phyloP scores from a whole-genome alignment of 1,140 invertebrate species.

The Anoplolepis gracilipes region DNA sequence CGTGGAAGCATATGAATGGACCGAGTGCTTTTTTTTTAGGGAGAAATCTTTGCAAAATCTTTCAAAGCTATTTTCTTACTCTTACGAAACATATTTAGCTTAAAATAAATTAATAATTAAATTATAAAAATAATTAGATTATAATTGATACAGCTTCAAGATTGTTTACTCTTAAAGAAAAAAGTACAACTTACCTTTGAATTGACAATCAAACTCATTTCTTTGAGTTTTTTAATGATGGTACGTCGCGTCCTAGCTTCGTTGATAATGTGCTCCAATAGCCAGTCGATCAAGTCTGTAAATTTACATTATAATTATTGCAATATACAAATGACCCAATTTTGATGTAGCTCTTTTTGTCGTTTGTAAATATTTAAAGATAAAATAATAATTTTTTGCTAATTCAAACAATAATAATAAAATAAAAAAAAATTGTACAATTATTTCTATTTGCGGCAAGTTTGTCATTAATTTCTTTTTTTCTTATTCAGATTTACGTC shows the following conservation, averaged over 20 bases:
- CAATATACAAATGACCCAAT: background rate
- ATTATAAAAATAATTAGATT: constrained; percentile 10
- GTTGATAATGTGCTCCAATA: constrained; percentile 93
- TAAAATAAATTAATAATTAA: constrained; percentile 8
- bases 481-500: too few relatives aligned
- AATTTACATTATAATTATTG: constrained; percentile 30
- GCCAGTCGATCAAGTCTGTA: constrained; percentile 93
- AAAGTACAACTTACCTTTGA: constrained; percentile 86
- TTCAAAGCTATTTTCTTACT: background rate
- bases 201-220: constrained; percentile 90
- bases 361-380: background rate
- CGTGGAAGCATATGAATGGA: constrained; percentile 8
- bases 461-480: too few relatives aligned
- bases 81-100: background rate
- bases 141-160: too few relatives aligned
- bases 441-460: too few relatives aligned
- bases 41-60: constrained; percentile 39
- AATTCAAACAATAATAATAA: background rate
- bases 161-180: background rate
- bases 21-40: constrained; percentile 9
- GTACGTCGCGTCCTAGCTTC: constrained; percentile 91
- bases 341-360: background rate
- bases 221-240: constrained; percentile 94
- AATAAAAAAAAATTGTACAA: too few relatives aligned
- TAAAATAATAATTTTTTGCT: background rate